Conservation (phyloP, 2,888 invertebrate species). For the Deilephila porcellus region DNA sequence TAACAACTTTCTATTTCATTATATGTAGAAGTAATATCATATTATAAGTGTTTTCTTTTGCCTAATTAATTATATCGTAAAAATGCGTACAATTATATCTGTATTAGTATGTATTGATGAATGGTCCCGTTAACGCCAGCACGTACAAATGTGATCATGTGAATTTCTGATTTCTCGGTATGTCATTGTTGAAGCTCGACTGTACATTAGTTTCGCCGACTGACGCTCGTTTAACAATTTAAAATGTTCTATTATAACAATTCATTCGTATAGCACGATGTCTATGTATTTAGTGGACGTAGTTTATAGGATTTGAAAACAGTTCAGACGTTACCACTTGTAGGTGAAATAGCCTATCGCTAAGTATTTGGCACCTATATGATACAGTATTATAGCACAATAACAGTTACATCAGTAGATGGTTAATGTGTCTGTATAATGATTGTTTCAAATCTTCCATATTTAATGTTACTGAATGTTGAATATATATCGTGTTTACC, state of each 20-base stretch:
- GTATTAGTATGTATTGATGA: slow-evolving; percentile 63
- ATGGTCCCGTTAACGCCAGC: slow-evolving; percentile 65
- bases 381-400: slow-evolving; percentile 62
- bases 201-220: slow-evolving; percentile 78
- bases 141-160: slow-evolving; percentile 64
- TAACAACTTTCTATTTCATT: slow-evolving; percentile 69
- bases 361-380: slow-evolving; percentile 31
- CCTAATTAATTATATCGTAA: slow-evolving; percentile 76
- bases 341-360: slow-evolving; percentile 40
- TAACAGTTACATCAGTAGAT: slow-evolving; percentile 49
- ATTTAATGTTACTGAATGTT: slow-evolving; percentile 44
- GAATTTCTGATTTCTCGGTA: slow-evolving; percentile 63
- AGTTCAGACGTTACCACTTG: slow-evolving; percentile 68
- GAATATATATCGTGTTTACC: slow-evolving; percentile 50
- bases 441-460: slow-evolving; percentile 47
- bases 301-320: slow-evolving; percentile 74
- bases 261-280: slow-evolving; percentile 73
- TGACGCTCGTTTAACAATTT: slow-evolving; percentile 47
- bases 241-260: slow-evolving; percentile 77
- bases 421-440: slow-evolving; percentile 43
- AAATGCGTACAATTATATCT: slow-evolving; percentile 77
- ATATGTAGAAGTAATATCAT: slow-evolving; percentile 74
- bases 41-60: slow-evolving; percentile 80
- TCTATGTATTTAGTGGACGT: slow-evolving; percentile 68
- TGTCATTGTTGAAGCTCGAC: slow-evolving; percentile 45